Evolutionary conservation across 2,113 vertebrate species (phyloP).

Genomic region (Albula glossodonta): DNA sequence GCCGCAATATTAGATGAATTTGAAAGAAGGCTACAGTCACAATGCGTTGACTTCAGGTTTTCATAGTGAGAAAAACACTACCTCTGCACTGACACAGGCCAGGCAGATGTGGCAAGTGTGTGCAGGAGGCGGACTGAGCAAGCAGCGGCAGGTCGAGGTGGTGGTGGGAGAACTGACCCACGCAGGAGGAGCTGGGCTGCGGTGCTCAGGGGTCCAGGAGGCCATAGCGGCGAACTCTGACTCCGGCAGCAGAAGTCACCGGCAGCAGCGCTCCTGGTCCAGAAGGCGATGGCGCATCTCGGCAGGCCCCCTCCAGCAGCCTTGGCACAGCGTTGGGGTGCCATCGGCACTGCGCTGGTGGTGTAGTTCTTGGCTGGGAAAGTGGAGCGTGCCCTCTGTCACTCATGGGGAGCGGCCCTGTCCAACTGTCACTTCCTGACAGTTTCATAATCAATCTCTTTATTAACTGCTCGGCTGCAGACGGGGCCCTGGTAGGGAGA

Average conservation of each 20-base stretch:
- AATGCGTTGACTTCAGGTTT: neutral
- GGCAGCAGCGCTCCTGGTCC: slow-evolving; percentile 43
- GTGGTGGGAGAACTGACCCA: neutral
- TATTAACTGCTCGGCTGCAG: slow-evolving; percentile 91
- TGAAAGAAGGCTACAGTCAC: neutral
- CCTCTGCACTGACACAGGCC: neutral
- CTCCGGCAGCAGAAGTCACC: slow-evolving; percentile 43
- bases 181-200: neutral
- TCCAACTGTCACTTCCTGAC: slow-evolving; percentile 95
- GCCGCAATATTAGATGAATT: neutral
- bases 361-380: slow-evolving; percentile 76
- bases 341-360: slow-evolving; percentile 71
- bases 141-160: neutral
- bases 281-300: slow-evolving; percentile 49
- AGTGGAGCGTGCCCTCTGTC: slow-evolving; percentile 90
- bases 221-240: slow-evolving; percentile 59
- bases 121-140: neutral
- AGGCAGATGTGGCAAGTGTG: neutral
- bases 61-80: neutral
- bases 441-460: slow-evolving; percentile 97
- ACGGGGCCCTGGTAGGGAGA: slow-evolving; percentile 67
- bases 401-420: slow-evolving; percentile 87
- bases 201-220: slow-evolving; percentile 38
- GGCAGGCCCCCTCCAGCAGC: slow-evolving; percentile 42
- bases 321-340: slow-evolving; percentile 77